Percentiles rank a stretch among this genome's conserved stretches.
Conservation (phyloP, 1,140 invertebrate species). For the Ceratosolen solmsi region DNA sequence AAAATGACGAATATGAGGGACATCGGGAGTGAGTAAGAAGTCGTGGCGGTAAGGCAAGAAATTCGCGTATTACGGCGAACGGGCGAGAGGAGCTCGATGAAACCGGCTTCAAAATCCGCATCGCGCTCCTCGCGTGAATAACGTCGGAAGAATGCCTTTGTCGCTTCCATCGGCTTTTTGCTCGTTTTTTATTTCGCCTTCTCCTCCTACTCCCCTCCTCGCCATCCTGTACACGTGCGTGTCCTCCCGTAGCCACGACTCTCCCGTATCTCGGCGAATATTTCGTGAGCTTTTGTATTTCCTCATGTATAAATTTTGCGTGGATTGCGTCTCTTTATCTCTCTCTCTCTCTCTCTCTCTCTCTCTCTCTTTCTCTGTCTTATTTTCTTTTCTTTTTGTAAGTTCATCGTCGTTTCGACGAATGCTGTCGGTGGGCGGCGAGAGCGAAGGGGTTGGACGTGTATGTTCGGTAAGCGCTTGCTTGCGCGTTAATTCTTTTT, state of each 20-base stretch:
- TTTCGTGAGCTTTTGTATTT: slow-evolving; percentile 16
- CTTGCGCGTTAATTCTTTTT: neutral
- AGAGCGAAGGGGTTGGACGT: neutral
- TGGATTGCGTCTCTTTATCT: neutral
- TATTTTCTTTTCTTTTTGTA: neutral
- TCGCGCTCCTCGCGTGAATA: slow-evolving; percentile 42
- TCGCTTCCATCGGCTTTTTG: slow-evolving; percentile 22
- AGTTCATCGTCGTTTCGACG: neutral
- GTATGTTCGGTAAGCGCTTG: neutral
- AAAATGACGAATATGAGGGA: slow-evolving; percentile 4
- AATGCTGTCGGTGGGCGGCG: neutral
- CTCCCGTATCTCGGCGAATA: neutral
- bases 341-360: neutral
- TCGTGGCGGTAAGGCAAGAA: neutral
- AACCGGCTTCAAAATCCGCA: slow-evolving; percentile 50
- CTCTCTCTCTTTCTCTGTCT: neutral
- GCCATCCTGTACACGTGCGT: neutral
- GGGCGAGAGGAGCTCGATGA: slow-evolving; percentile 6
- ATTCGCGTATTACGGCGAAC: neutral
- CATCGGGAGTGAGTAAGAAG: neutral
- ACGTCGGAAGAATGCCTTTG: slow-evolving; percentile 50
- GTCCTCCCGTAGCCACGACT: neutral
- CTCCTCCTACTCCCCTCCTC: neutral
- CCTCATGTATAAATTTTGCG: neutral
- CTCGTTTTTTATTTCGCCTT: slow-evolving; percentile 3